Percentiles rank a stretch among this genome's conserved stretches.
Conservation (phyloP, 1,140 invertebrate species). For the Orchestia grillus region DNA sequence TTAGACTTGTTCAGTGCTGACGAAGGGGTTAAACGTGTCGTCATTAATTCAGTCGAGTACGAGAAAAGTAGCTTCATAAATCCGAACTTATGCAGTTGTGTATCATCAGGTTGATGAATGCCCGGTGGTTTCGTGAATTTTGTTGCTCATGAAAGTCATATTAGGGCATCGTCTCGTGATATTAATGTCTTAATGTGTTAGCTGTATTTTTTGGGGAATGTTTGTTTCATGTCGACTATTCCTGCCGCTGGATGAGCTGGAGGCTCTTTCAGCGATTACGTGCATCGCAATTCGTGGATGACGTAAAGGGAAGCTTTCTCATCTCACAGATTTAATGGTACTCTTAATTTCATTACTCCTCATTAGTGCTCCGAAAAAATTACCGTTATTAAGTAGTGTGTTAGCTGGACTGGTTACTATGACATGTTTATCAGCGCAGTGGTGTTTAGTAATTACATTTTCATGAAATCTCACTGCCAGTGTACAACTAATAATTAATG, state of each 20-base stretch:
- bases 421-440: no score
- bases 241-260: background rate
- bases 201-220: background rate
- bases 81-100: background rate
- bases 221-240: background rate
- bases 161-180: background rate
- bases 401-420: no score
- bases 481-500: no score
- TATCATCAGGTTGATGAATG: background rate
- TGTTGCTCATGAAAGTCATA: background rate
- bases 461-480: no score
- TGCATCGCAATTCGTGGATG: background rate
- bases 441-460: no score
- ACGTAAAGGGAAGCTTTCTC: background rate
- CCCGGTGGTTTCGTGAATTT: background rate
- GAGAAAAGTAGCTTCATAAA: background rate
- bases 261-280: background rate
- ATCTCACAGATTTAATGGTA: background rate
- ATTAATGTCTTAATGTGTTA: background rate
- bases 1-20: no score
- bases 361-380: no score
- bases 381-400: no score
- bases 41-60: background rate
- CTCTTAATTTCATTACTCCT: background rate
- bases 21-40: background rate